Conservation (phyloP, 2,888 invertebrate genomes). For the Leucozona laternaria region DNA sequence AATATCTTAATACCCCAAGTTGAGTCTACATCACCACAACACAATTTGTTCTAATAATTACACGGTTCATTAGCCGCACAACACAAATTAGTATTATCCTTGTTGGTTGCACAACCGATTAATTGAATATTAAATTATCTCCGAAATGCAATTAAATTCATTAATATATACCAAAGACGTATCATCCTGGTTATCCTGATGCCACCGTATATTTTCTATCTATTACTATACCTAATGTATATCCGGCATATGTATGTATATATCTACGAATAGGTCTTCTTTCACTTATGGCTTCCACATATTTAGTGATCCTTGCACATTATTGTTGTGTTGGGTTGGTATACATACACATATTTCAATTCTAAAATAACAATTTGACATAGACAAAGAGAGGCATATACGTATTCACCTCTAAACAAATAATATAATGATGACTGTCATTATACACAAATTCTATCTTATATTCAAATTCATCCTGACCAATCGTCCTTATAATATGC, state of each 20-base stretch:
- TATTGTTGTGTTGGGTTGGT: neutral
- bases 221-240: conserved; percentile 5
- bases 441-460: conserved; percentile 58
- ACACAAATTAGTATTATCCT: conserved; percentile 70
- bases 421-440: conserved; percentile 53
- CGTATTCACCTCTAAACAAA: conserved; percentile 1
- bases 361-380: conserved; percentile 27
- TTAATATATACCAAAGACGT: conserved; percentile 64
- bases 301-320: conserved; percentile 23
- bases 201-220: neutral
- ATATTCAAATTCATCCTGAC: conserved; percentile 63
- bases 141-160: conserved; percentile 69
- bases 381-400: neutral
- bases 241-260: neutral
- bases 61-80: conserved; percentile 71
- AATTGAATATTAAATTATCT: conserved; percentile 74
- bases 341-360: conserved; percentile 23
- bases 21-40: conserved; percentile 42
- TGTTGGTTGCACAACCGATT: conserved; percentile 71
- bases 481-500: conserved; percentile 69
- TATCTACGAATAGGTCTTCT: neutral
- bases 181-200: conserved; percentile 27
- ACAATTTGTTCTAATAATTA: conserved; percentile 69
- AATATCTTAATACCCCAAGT: conserved; percentile 24
- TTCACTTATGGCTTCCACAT: neutral